Evolutionary conservation across 2,113 vertebrate species (phyloP).

Genomic region (Phyllopteryx taeniolatus): DNA sequence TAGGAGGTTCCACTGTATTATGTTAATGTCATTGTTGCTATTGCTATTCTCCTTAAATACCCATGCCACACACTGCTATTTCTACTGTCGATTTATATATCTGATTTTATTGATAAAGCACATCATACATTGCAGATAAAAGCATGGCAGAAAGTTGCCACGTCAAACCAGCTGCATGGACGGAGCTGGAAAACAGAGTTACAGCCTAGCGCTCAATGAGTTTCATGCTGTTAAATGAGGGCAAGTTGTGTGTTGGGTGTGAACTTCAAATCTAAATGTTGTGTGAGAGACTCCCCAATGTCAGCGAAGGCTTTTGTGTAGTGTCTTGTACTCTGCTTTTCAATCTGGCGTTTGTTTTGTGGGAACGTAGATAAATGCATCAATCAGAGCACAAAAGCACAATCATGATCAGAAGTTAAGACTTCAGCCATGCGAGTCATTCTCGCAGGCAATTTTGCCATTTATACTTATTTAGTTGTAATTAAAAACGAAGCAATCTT

Average conservation of each 20-base stretch:
- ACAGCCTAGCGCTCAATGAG: neutral
- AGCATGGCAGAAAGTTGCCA: conserved; percentile 44
- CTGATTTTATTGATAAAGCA: conserved; percentile 22
- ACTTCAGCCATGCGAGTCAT: conserved; percentile 12
- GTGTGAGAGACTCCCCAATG: conserved; percentile 5
- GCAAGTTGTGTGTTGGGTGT: conserved; percentile 1
- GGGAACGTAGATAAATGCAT: conserved; percentile 24
- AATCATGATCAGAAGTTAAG: conserved; percentile 31
- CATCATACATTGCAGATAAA: conserved; percentile 34
- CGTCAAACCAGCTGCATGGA: conserved; percentile 11
- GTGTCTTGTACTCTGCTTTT: conserved; percentile 40
- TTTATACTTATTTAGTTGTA: conserved; percentile 42
- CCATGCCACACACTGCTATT: conserved; percentile 8
- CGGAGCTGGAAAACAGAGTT: conserved; percentile 10
- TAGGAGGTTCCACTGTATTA: conserved; percentile 5
- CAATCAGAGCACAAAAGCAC: conserved; percentile 16
- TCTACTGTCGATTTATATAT: conserved; percentile 21
- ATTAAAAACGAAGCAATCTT: conserved; percentile 18
- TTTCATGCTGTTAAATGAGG: neutral
- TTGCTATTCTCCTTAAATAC: conserved; percentile 22
- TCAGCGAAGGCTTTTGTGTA: conserved; percentile 28
- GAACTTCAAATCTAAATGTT: conserved; percentile 22
- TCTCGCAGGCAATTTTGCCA: conserved; percentile 31
- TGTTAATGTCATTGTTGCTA: conserved; percentile 24
- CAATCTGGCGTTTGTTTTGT: conserved; percentile 38